A percentile compares a stretch with the other conserved stretches of the same genome.
Conservation (phyloP, 2,888 invertebrate species). For the Gortyna flavago region DNA sequence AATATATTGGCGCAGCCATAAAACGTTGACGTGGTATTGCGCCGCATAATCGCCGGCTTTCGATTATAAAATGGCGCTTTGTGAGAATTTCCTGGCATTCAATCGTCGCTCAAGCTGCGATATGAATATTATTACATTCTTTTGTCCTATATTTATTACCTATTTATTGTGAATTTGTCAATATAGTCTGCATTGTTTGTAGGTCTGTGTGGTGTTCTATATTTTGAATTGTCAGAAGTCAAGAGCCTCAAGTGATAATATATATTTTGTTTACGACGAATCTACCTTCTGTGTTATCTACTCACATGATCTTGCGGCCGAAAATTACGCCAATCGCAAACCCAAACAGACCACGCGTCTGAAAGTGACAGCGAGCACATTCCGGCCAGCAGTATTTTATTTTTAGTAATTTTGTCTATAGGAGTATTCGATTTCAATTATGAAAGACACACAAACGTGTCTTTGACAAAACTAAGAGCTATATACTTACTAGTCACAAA, state of each 20-base stretch:
- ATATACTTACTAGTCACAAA: background rate
- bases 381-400: no score
- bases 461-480: background rate
- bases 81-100: slow-evolving; percentile 55
- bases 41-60: slow-evolving; percentile 56
- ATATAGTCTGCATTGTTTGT: slow-evolving; percentile 37
- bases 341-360: no score
- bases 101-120: slow-evolving; percentile 47
- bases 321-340: no score
- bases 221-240: slow-evolving; percentile 12
- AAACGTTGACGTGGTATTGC: slow-evolving; percentile 43
- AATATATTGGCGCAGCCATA: slow-evolving; percentile 55
- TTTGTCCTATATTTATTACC: slow-evolving; percentile 49
- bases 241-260: background rate
- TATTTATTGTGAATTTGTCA: slow-evolving; percentile 49
- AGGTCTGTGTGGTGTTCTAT: slow-evolving; percentile 15
- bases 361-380: no score
- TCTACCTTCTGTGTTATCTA: background rate
- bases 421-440: background rate
- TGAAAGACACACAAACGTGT: background rate
- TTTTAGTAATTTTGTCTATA: no score
- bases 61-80: slow-evolving; percentile 59
- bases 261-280: background rate
- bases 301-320: no score
- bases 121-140: slow-evolving; percentile 67